These are phyloP conservation scores for Meiosimyza platycephala DNA, from an alignment of 2,888 invertebrate genomes.

Conservation along the genomic window DNA sequence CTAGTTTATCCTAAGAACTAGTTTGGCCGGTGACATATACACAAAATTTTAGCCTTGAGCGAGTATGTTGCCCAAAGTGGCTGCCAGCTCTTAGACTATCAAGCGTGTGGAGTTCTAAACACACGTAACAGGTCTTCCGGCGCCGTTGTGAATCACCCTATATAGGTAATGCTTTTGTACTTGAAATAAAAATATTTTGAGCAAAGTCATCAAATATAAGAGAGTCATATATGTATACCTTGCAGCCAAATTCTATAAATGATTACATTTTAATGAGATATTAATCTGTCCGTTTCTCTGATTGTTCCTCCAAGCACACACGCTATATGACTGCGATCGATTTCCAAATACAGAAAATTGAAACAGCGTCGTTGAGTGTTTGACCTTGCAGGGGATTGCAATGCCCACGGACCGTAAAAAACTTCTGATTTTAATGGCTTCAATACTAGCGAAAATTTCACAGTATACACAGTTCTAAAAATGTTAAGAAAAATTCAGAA, in stretches of 20 bases:
- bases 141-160: too few relatives aligned
- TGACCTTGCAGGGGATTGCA: background rate
- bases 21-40: too few relatives aligned
- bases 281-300: background rate
- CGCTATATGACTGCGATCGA: conserved; percentile 20
- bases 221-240: background rate
- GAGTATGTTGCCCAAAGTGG: too few relatives aligned
- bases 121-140: too few relatives aligned
- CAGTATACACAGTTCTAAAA: background rate
- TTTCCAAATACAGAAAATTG: background rate
- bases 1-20: too few relatives aligned
- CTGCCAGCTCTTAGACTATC: too few relatives aligned
- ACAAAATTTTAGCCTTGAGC: too few relatives aligned
- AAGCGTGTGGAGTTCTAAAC: too few relatives aligned
- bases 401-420: conserved; percentile 18
- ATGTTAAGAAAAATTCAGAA: background rate
- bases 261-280: conserved; percentile 35
- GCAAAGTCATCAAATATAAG: too few relatives aligned
- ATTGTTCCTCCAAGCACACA: background rate
- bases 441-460: background rate
- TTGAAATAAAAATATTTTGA: too few relatives aligned
- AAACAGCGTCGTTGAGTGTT: background rate
- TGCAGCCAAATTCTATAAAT: conserved; percentile 29
- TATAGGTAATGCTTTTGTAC: too few relatives aligned
- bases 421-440: conserved; percentile 17